Conservation (phyloP, 2,888 invertebrate genomes). For the Rapana venosa region DNA sequence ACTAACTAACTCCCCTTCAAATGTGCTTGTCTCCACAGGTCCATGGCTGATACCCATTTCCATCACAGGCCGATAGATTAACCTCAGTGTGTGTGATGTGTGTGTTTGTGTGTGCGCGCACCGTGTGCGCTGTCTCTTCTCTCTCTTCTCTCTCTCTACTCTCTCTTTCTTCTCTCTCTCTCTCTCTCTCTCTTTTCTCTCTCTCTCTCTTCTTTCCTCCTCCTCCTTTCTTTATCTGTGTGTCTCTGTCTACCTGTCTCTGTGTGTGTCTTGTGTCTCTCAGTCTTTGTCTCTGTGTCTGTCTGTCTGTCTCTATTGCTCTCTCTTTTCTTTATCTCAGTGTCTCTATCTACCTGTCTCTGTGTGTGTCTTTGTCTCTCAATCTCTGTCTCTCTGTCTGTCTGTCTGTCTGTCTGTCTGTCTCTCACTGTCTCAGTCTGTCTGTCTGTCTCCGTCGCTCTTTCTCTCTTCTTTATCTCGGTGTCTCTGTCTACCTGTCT, state of each 20-base stretch:
- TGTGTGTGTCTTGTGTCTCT: too few species aligned
- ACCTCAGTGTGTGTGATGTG: too few species aligned
- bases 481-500: neutral
- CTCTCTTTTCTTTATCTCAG: neutral
- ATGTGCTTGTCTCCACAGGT: too few species aligned
- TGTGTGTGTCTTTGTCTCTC: neutral
- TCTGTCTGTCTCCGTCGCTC: neutral
- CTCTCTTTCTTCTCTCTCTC: neutral
- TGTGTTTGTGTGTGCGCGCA: too few species aligned
- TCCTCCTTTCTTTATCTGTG: too few species aligned
- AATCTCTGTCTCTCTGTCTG: too few species aligned
- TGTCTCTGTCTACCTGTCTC: too few species aligned
- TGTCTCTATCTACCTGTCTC: neutral
- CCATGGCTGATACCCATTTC: too few species aligned
- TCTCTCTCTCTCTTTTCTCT: neutral
- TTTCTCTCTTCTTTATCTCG: neutral
- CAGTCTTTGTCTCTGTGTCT: neutral
- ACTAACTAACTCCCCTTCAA: too few species aligned
- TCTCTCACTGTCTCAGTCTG: neutral
- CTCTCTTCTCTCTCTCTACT: neutral
- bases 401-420: neutral
- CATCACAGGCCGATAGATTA: too few species aligned
- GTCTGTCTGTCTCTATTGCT: neutral
- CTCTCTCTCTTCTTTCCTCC: neutral
- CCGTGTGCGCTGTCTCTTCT: too few species aligned